Evolutionary conservation across 2,797 vertebrate species (phyloP), one percentile per base, ranked within the genome.

Genomic region (Chelidonichthys spinosus): DNA sequence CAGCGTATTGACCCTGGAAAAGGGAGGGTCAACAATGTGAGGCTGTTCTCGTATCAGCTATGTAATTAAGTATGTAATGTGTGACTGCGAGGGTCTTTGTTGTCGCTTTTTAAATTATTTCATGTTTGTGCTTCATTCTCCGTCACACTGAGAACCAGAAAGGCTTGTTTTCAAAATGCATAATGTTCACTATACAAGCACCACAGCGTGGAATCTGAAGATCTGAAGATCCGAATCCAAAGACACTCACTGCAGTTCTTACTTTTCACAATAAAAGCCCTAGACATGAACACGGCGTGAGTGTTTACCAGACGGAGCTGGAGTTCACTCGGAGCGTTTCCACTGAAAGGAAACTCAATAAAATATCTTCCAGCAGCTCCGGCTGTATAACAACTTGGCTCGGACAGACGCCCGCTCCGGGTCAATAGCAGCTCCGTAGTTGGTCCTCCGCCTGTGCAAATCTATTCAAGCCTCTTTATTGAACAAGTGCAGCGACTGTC

Each of bases 21-120:
- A 74, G 25, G n/a, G 1, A 17, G 36, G 49, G 52, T 82, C 43
- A 78, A 44, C 44, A 42, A 32, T 71, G 68, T 44, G 63, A 64
- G 32, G 37, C 42, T 13, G 52, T 52, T 63, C 40, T 59, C 67
- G 77, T n/a, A 67, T 74, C 55, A 44, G 52, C 10, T 17, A 4
- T 36, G 52, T 15, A 13, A 17, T 36, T 56, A 10, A 42, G n/a
- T 53, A 40, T 55, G 69, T 63, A 61, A 25, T 53, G 6, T 52
- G 17, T 40, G 55, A 46, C 39, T 44, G 40, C 36, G 63, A 71
- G 62, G 25, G 18, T 4, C 36, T 68, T 78, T 71, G 49, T 54
- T 78, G 33, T 53, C 25, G 25, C 11, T 54, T 75, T 49, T 11
- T 15, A 52, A 33, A 65, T 74, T 17, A 67, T 72, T 74, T 63